These are phyloP conservation scores for Fabriciana adippe DNA, from an alignment of 2,888 invertebrate genomes.

Conservation along the genomic window DNA sequence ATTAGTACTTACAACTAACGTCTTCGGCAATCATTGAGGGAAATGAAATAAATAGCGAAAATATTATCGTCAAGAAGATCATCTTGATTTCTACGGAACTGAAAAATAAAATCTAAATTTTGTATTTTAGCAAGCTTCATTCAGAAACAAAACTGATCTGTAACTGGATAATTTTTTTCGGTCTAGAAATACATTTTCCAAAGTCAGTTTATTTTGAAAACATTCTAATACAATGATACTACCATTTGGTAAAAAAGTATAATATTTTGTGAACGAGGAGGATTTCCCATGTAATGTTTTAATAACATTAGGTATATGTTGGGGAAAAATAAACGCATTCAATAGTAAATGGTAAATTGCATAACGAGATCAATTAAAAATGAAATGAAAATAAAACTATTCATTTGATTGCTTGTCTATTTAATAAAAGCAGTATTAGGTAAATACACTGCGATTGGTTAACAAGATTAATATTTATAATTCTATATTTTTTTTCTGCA, in stretches of 20 bases:
- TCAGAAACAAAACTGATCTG: conserved; percentile 8
- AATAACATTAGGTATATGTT: conserved; percentile 23
- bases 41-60: conserved; percentile 53
- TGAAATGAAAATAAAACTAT: not conserved
- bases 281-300: conserved; percentile 48
- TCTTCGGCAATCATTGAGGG: conserved; percentile 63
- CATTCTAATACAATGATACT: conserved; percentile 52
- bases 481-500: too few relatives aligned
- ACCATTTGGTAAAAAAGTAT: conserved; percentile 46
- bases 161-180: conserved; percentile 24
- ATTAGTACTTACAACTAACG: conserved; percentile 68
- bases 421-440: too few relatives aligned
- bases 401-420: too few relatives aligned
- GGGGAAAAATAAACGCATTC: not conserved
- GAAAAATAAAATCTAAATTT: conserved; percentile 6
- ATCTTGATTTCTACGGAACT: conserved; percentile 47
- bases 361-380: not conserved
- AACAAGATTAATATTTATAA: too few relatives aligned
- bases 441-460: too few relatives aligned
- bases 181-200: conserved; percentile 62
- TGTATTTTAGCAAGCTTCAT: not conserved
- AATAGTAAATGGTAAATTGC: not conserved
- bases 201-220: conserved; percentile 64
- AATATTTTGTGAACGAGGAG: conserved; percentile 59
- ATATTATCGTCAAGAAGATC: conserved; percentile 53